Base-by-base conservation (phyloP, 2,113 vertebrate species). In the Heteronetta atricapilla region DNA sequence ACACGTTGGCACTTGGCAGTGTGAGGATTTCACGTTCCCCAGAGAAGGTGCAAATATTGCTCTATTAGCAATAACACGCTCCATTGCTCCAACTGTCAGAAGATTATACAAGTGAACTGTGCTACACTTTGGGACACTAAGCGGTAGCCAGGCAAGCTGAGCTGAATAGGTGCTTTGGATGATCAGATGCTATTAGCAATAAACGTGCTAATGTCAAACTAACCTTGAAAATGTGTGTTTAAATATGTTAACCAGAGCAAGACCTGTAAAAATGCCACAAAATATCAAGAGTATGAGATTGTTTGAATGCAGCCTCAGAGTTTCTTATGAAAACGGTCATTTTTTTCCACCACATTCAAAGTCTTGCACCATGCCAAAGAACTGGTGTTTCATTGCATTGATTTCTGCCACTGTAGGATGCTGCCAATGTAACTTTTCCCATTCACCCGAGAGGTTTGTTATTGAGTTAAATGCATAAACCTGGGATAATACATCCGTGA, bases 141-240 rank as follows among this genome's bases (percentile, higher is more conserved):
- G 46, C 1, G 0, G 38, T 48, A 28, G 42, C 7, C 20, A 48
- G 74, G 31, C 56, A 33, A 23, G 53, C 55, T 78, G 55, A 26
- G 7, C 79, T 55, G 46, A 83, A 75, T 0, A 0, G 86, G 4
- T 33, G 22, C 31, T 79, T 78, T 38, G 84, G 58, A 68, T 25
- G 40, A 1, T 21, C 0, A 0, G 12, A 8, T 34, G 31, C 90
- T 48, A 22, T 62, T 55, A 95, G 76, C 60, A 84, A 42, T n/a
- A 86, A 91, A 67, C 0, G 5, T 0, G 0, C 34, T 93, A 33
- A 86, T 75, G 82, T 84, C 76, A 97, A 90, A 78, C 91, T 75
- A 86, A 64, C 69, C 88, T 94, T 88, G 88, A 72, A 95, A 96
- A 86, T 1, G 7, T 3, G 38, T 78, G 34, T 90, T 96, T 95